phyloP scores from a whole-genome alignment of 2,113 vertebrate genomes.

The Pteruthius melanotis region DNA sequence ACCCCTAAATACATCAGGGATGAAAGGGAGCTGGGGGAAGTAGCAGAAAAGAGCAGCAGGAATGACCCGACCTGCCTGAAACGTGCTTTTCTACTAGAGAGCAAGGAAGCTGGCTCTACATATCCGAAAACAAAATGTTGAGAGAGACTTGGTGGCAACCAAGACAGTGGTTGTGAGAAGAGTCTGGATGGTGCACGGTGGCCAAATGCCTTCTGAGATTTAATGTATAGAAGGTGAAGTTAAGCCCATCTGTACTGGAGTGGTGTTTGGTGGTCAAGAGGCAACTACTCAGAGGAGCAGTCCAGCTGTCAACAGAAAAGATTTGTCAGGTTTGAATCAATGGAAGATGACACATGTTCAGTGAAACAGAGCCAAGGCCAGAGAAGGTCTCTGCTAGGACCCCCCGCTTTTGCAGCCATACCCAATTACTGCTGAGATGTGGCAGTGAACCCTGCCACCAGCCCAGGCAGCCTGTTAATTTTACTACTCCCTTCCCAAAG shows the following conservation, averaged over 20 bases:
- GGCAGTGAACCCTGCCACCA: not conserved
- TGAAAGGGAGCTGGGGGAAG: not conserved
- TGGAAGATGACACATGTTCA: not conserved
- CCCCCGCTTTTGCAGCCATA: not conserved
- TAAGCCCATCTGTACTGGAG: not conserved
- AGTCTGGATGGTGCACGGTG: not conserved
- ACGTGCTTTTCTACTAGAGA: not conserved
- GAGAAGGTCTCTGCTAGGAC: not conserved
- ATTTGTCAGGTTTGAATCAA: not conserved
- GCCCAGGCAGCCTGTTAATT: not conserved
- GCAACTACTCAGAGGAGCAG: not conserved
- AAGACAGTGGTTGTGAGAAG: not conserved
- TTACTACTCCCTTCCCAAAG: not conserved
- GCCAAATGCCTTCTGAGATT: not conserved
- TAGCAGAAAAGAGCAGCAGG: not conserved
- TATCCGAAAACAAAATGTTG: not conserved
- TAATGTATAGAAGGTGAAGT: not conserved
- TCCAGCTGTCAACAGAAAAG: not conserved
- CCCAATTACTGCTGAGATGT: not conserved
- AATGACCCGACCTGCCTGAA: not conserved
- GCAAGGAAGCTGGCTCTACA: not conserved
- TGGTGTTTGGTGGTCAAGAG: not conserved
- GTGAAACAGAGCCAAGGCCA: not conserved
- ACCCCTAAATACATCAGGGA: slow-evolving; percentile 10
- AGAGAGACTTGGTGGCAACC: not conserved